Percentiles rank a stretch among this genome's conserved stretches.
These are phyloP conservation scores for Rhynchomys soricoides DNA, from an alignment of 2,113 vertebrate species.

Conservation along the genomic window DNA sequence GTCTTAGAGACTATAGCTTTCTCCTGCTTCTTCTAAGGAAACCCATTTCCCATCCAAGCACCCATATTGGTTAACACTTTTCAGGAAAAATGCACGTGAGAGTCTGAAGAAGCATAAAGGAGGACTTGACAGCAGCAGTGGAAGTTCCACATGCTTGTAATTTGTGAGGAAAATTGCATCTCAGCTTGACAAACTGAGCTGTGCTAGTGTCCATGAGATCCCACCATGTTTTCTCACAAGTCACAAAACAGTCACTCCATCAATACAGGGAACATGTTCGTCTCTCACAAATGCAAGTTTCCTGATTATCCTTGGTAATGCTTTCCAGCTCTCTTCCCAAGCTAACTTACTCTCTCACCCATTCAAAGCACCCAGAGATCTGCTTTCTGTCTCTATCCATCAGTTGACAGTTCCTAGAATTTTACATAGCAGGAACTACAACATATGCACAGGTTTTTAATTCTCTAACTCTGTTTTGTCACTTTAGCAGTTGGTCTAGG, in stretches of 20 bases:
- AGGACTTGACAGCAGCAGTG: constrained; percentile 79
- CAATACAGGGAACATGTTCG: background rate
- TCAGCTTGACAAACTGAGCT: constrained; percentile 80
- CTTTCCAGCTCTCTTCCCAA: background rate
- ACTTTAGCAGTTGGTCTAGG: background rate
- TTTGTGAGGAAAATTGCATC: constrained; percentile 82
- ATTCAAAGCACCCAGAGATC: background rate
- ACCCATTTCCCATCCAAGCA: constrained; percentile 71
- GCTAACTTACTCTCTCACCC: background rate
- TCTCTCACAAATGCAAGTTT: background rate
- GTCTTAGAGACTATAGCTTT: constrained; percentile 9
- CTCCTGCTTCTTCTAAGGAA: constrained; percentile 79
- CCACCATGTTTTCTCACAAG: constrained; percentile 58
- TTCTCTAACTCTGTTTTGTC: background rate
- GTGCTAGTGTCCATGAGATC: constrained; percentile 73
- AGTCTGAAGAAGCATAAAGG: constrained; percentile 80
- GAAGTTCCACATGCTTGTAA: constrained; percentile 74
- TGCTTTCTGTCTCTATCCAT: background rate
- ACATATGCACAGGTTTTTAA: background rate
- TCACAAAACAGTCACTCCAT: background rate
- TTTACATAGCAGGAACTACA: background rate
- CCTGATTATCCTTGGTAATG: background rate
- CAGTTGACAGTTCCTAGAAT: background rate
- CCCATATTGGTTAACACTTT: constrained; percentile 76
- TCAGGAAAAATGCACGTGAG: constrained; percentile 78